phyloP scores from a whole-genome alignment of 2,888 invertebrate genomes.

The Carterocephalus palaemon region DNA sequence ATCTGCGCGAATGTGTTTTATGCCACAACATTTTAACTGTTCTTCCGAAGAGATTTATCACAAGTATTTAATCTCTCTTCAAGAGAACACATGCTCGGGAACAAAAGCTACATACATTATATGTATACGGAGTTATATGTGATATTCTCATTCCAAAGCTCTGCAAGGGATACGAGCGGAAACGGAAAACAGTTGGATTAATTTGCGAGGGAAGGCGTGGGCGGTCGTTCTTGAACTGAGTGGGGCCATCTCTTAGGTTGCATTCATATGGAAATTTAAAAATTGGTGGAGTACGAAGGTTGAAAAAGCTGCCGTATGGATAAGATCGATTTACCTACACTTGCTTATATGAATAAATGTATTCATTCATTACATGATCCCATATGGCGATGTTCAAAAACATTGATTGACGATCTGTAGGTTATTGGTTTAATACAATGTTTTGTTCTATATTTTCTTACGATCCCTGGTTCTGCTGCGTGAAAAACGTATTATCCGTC shows the following conservation, averaged over 20 bases:
- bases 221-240: conserved; percentile 19
- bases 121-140: neutral
- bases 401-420: too few species aligned
- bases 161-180: conserved; percentile 19
- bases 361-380: too few species aligned
- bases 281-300: too few species aligned
- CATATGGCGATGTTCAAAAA: too few species aligned
- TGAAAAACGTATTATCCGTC: too few species aligned
- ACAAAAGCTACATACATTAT: conserved; percentile 10
- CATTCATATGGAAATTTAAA: neutral
- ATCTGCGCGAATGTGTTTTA: neutral
- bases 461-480: too few species aligned
- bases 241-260: neutral
- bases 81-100: conserved; percentile 3
- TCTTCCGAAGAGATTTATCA: neutral
- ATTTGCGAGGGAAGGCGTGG: conserved; percentile 25
- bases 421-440: too few species aligned
- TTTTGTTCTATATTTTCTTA: too few species aligned
- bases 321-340: too few species aligned
- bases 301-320: too few species aligned
- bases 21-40: conserved; percentile 3
- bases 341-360: too few species aligned
- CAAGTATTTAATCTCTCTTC: conserved; percentile 7
- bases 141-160: conserved; percentile 21
- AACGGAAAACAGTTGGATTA: conserved; percentile 27